Evolutionary conservation across 1,140 invertebrate genomes (phyloP).

Genomic region (Hyles vespertilio): DNA sequence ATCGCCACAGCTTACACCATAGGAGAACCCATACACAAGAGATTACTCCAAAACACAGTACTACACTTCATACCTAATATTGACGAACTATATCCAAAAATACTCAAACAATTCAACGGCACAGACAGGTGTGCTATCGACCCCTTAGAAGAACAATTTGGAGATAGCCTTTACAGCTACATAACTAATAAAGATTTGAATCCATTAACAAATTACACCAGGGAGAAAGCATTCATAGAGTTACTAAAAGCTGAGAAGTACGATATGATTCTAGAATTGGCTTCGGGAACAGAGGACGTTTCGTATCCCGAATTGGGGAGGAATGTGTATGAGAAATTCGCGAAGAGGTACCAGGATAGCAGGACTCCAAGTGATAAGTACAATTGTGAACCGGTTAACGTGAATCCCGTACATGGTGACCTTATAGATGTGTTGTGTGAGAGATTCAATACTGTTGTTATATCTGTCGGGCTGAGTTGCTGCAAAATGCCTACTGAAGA

Average conservation of each 20-base stretch:
- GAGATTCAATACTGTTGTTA: slow-evolving; percentile 75
- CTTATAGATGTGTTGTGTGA: slow-evolving; percentile 77
- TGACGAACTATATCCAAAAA: slow-evolving; percentile 76
- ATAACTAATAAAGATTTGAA: slow-evolving; percentile 52
- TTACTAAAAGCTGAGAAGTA: slow-evolving; percentile 76
- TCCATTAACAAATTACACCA: slow-evolving; percentile 52
- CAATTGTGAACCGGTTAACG: slow-evolving; percentile 22
- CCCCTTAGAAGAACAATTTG: slow-evolving; percentile 74
- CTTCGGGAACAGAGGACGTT: slow-evolving; percentile 78
- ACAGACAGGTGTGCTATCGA: slow-evolving; percentile 65
- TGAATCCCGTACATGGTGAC: slow-evolving; percentile 48
- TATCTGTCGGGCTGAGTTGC: slow-evolving; percentile 81
- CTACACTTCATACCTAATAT: slow-evolving; percentile 88
- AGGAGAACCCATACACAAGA: slow-evolving; percentile 79
- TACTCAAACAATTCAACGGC: slow-evolving; percentile 52
- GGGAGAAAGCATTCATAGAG: slow-evolving; percentile 77
- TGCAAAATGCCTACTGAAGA: slow-evolving; percentile 85
- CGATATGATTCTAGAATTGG: slow-evolving; percentile 80
- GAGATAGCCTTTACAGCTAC: slow-evolving; percentile 75
- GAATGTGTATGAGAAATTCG: slow-evolving; percentile 74
- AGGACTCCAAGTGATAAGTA: slow-evolving; percentile 42
- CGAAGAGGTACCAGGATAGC: slow-evolving; percentile 59
- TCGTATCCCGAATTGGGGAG: slow-evolving; percentile 70
- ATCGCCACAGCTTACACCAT: slow-evolving; percentile 82
- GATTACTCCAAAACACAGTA: slow-evolving; percentile 82